phyloP scores from a whole-genome alignment of 2,113 vertebrate genomes.

The Xenopus borealis region DNA sequence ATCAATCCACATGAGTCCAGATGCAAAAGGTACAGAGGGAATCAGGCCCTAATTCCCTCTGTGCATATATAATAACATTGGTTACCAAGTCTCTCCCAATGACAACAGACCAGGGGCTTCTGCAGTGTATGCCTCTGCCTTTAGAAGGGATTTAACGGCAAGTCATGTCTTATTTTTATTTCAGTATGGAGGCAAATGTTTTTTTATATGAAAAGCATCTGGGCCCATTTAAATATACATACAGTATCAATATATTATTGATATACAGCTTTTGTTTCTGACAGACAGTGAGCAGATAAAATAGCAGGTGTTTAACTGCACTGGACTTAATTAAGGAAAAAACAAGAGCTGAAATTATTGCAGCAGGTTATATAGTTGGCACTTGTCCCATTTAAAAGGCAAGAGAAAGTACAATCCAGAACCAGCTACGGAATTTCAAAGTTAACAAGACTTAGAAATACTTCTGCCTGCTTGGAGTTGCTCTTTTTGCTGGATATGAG shows the following conservation, averaged over 20 bases:
- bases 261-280: slow-evolving; percentile 1
- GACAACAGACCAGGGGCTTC: too few species aligned
- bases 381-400: slow-evolving; percentile 17
- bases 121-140: too few species aligned
- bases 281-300: slow-evolving; percentile 15
- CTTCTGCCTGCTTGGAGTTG: slow-evolving; percentile 21
- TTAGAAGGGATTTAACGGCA: too few species aligned
- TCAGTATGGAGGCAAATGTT: too few species aligned
- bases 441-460: slow-evolving; percentile 24
- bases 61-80: too few species aligned
- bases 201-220: neutral
- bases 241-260: too few species aligned
- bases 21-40: too few species aligned
- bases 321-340: slow-evolving; percentile 22
- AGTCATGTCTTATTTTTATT: too few species aligned
- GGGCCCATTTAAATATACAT: too few species aligned
- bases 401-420: slow-evolving; percentile 22
- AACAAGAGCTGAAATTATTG: slow-evolving; percentile 9
- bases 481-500: slow-evolving; percentile 39
- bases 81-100: too few species aligned
- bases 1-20: too few species aligned
- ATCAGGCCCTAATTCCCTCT: too few species aligned
- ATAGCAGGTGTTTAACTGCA: slow-evolving; percentile 35
- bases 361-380: slow-evolving; percentile 15
- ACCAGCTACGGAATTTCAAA: slow-evolving; percentile 21